Conservation (phyloP, 1,140 invertebrate species). For the Aphelinus certus region DNA sequence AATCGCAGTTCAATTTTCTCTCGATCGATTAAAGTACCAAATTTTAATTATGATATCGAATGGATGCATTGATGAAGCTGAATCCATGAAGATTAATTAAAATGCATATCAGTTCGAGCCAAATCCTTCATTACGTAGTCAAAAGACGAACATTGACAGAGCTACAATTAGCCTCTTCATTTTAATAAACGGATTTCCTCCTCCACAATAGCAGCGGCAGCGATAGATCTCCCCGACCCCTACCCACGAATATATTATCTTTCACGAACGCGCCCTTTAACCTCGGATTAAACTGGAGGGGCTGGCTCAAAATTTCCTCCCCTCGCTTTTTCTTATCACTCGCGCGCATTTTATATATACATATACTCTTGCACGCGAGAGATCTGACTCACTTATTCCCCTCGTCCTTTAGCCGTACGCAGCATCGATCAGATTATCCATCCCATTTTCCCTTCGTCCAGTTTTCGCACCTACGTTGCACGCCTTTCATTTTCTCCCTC, state of each 20-base stretch:
- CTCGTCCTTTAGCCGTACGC: not conserved
- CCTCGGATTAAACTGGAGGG: not conserved
- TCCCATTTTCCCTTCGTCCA: not conserved
- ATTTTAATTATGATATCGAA: too few relatives aligned
- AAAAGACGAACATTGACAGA: slow-evolving; percentile 3
- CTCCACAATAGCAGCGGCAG: not conserved
- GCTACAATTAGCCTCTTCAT: slow-evolving; percentile 30
- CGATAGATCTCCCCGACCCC: not conserved
- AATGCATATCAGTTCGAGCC: not conserved
- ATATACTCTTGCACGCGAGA: not conserved
- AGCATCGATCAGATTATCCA: slow-evolving; percentile 17
- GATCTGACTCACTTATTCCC: not conserved
- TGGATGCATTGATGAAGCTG: too few relatives aligned
- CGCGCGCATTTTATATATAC: not conserved
- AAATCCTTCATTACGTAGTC: slow-evolving; percentile 19
- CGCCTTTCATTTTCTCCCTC: not conserved
- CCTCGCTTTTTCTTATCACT: slow-evolving; percentile 22
- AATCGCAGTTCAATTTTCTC: too few relatives aligned
- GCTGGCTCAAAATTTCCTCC: not conserved
- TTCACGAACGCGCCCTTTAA: not conserved
- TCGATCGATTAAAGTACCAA: too few relatives aligned
- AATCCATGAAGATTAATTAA: slow-evolving; percentile 25
- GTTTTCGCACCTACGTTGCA: not conserved
- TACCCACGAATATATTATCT: slow-evolving; percentile 28
- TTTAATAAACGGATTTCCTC: slow-evolving; percentile 34